These are phyloP conservation scores for Galerucella calmariensis DNA, from an alignment of 2,888 invertebrate species.

Conservation along the genomic window DNA sequence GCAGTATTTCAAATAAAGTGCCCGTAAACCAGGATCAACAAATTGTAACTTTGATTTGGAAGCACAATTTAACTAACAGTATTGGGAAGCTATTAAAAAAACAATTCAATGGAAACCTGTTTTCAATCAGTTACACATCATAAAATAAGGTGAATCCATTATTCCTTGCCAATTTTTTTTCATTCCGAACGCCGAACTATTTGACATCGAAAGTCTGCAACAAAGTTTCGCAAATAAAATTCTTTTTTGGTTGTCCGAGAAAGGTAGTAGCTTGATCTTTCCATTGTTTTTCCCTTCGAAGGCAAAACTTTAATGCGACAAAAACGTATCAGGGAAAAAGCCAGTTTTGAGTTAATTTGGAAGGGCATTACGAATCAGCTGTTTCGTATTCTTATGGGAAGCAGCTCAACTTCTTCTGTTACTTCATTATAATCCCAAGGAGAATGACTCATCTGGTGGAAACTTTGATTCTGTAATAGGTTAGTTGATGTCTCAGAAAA, in stretches of 20 bases:
- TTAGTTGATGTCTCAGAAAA: neutral
- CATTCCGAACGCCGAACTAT: neutral
- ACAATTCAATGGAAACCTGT: too few relatives aligned
- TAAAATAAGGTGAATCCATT: too few relatives aligned
- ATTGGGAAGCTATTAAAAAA: too few relatives aligned
- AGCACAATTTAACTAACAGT: too few relatives aligned
- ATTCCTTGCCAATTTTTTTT: neutral
- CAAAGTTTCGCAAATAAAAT: constrained; percentile 27
- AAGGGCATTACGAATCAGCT: constrained; percentile 15
- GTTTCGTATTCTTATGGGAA: constrained; percentile 5
- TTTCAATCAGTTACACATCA: too few relatives aligned
- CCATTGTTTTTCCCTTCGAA: constrained; percentile 19
- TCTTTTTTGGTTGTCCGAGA: constrained; percentile 20
- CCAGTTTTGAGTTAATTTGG: constrained; percentile 26
- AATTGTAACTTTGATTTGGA: too few relatives aligned
- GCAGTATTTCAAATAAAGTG: too few relatives aligned
- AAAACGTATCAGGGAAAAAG: constrained; percentile 13
- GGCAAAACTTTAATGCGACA: constrained; percentile 23
- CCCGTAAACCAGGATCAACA: too few relatives aligned
- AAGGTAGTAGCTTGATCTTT: constrained; percentile 22
- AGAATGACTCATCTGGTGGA: neutral
- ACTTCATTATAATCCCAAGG: constrained; percentile 6
- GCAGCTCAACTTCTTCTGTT: neutral
- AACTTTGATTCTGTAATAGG: neutral
- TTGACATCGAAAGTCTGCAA: constrained; percentile 18